Evolutionary conservation across 23 tunicate species (phyloP).

Genomic region (Clavelina lepadiformis): DNA sequence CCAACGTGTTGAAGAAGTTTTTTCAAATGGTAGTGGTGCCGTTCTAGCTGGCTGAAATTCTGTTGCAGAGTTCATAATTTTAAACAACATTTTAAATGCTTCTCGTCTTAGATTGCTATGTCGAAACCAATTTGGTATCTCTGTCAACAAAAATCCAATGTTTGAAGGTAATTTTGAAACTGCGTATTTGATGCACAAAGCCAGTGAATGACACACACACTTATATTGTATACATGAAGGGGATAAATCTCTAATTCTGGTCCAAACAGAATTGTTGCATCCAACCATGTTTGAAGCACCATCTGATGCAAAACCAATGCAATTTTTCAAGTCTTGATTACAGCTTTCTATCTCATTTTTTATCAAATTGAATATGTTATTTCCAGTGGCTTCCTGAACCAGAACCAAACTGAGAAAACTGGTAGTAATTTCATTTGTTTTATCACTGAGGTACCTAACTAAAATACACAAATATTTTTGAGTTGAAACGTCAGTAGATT

Average conservation of each 20-base stretch:
- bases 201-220: constrained; percentile 43
- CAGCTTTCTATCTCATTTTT: constrained; percentile 3
- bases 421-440: not conserved
- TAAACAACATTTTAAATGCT: constrained; percentile 10
- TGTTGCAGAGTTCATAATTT: constrained; percentile 23
- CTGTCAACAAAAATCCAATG: constrained; percentile 11
- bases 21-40: constrained; percentile 32
- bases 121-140: constrained; percentile 30
- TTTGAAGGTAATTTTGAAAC: constrained; percentile 25
- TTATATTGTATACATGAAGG: constrained; percentile 26
- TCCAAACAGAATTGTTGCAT: constrained; percentile 45
- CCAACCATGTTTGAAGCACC: constrained; percentile 38
- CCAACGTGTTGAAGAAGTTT: constrained; percentile 25
- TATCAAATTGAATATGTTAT: constrained; percentile 16
- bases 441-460: constrained; percentile 27
- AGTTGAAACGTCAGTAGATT: constrained; percentile 38
- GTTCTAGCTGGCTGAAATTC: not conserved
- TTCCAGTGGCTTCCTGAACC: constrained; percentile 13
- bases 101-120: constrained; percentile 24
- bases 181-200: constrained; percentile 30
- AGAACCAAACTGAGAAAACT: constrained; percentile 21
- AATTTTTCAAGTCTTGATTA: constrained; percentile 11
- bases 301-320: constrained; percentile 28
- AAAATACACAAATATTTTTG: constrained; percentile 43
- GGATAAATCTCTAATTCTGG: constrained; percentile 18